Percentiles rank a stretch among this genome's conserved stretches.
Conservation (phyloP, 37 sponge, comb jelly and placozoan species). For the Lycopodina hypogea region DNA sequence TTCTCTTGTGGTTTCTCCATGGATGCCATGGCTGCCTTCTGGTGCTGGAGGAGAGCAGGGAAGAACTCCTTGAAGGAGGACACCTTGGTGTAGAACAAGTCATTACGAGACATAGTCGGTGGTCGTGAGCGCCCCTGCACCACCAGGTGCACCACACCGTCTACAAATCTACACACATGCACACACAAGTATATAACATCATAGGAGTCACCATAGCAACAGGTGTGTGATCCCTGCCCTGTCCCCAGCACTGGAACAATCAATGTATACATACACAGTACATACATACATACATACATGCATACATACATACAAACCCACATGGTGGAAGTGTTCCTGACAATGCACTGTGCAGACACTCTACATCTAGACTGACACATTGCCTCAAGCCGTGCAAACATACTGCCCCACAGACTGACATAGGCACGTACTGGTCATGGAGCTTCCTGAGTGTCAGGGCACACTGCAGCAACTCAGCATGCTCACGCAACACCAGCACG, state of each 20-base stretch:
- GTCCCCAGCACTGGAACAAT: no score
- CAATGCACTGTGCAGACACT: neutral
- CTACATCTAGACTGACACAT: neutral
- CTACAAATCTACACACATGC: conserved; percentile 27
- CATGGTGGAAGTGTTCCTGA: neutral
- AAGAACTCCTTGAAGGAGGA: conserved; percentile 27
- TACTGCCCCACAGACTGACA: neutral
- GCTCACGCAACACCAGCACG: conserved; percentile 52
- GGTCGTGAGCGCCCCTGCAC: conserved; percentile 1
- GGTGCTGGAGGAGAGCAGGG: conserved; percentile 20
- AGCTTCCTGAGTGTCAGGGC: conserved; percentile 55
- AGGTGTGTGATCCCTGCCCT: no score
- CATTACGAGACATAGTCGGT: conserved; percentile 30
- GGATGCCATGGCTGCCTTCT: neutral
- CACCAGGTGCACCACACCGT: conserved; percentile 32
- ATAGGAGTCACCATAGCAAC: no score
- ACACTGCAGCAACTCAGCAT: conserved; percentile 76
- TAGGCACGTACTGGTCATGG: conserved; percentile 54
- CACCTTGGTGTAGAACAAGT: conserved; percentile 52
- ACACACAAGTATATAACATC: no score
- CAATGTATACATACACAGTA: no score
- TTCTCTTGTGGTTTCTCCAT: conserved; percentile 12
- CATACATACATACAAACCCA: neutral
- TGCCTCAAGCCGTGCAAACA: neutral
- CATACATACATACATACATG: neutral